Percentiles rank a stretch among this genome's conserved stretches.
Conservation (phyloP, 53 echinoderm and acorn worm genomes). For the Stichopus horrens region DNA sequence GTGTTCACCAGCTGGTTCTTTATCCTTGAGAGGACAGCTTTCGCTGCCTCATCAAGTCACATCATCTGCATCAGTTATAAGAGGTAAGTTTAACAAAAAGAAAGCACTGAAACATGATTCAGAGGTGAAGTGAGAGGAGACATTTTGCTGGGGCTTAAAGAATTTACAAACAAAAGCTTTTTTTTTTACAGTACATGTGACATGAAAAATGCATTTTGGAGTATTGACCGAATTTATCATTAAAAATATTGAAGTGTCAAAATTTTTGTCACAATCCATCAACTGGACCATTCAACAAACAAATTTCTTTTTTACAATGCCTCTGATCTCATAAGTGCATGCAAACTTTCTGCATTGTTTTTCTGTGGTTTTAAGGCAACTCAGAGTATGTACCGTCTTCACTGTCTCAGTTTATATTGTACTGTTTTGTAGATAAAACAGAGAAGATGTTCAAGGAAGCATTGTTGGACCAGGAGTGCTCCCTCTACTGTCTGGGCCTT, state of each 20-base stretch:
- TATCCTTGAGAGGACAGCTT: conserved; percentile 25
- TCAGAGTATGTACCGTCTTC: background rate
- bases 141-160: too few relatives aligned
- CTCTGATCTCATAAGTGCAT: too few relatives aligned
- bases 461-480: conserved; percentile 82
- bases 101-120: too few relatives aligned
- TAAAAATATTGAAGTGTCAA: too few relatives aligned
- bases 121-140: too few relatives aligned
- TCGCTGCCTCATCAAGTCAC: background rate
- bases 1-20: background rate
- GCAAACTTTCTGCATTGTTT: background rate
- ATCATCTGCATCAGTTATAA: background rate
- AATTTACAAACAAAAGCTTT: too few relatives aligned
- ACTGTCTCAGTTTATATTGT: background rate
- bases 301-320: too few relatives aligned
- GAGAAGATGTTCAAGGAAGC: conserved; percentile 74
- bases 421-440: background rate
- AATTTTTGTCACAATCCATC: too few relatives aligned
- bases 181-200: too few relatives aligned
- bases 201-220: too few relatives aligned
- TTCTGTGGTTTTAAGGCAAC: background rate
- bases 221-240: too few relatives aligned
- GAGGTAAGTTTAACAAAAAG: background rate
- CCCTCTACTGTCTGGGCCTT: conserved; percentile 67
- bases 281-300: too few relatives aligned